Conservation (phyloP, 2,888 invertebrate genomes). For the Ypsolopha sequella region DNA sequence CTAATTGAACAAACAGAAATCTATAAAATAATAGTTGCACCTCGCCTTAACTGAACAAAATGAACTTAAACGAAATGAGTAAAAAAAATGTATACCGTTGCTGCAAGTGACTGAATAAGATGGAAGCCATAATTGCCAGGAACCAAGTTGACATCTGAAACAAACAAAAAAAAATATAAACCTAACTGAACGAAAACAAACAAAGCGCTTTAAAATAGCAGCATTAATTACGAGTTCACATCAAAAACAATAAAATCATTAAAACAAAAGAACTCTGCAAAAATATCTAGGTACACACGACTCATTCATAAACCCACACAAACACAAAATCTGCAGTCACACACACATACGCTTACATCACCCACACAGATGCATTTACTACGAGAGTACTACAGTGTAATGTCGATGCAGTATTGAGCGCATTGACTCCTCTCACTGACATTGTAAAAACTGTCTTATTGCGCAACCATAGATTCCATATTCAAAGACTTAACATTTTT, state of each 20-base stretch:
- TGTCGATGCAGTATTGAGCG: slow-evolving; percentile 11
- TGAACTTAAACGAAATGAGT: slow-evolving; percentile 2
- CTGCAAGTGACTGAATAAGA: slow-evolving; percentile 29
- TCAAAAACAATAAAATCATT: not conserved
- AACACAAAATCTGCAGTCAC: slow-evolving; percentile 24
- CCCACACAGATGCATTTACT: slow-evolving; percentile 34
- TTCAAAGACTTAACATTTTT: not conserved
- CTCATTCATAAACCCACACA: slow-evolving; percentile 8
- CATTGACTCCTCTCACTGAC: not conserved
- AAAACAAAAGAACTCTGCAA: not conserved
- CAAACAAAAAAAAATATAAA: slow-evolving; percentile 9
- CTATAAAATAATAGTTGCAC: too few relatives aligned
- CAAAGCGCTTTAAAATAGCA: slow-evolving; percentile 7
- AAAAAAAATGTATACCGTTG: slow-evolving; percentile 32
- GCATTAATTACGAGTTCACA: slow-evolving; percentile 1
- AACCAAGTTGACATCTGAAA: slow-evolving; percentile 23
- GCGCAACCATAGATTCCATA: not conserved
- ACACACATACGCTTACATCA: slow-evolving; percentile 19
- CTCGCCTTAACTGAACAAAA: not conserved
- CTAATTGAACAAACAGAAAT: not conserved
- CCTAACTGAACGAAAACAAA: slow-evolving; percentile 3
- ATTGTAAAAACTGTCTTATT: slow-evolving; percentile 20
- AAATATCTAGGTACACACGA: not conserved
- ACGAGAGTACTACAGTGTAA: slow-evolving; percentile 28
- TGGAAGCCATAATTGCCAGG: slow-evolving; percentile 13